A percentile compares a stretch with the other conserved stretches of the same genome.
phyloP scores from a whole-genome alignment of 2,797 vertebrate genomes.

The Sebastes diaconus region DNA sequence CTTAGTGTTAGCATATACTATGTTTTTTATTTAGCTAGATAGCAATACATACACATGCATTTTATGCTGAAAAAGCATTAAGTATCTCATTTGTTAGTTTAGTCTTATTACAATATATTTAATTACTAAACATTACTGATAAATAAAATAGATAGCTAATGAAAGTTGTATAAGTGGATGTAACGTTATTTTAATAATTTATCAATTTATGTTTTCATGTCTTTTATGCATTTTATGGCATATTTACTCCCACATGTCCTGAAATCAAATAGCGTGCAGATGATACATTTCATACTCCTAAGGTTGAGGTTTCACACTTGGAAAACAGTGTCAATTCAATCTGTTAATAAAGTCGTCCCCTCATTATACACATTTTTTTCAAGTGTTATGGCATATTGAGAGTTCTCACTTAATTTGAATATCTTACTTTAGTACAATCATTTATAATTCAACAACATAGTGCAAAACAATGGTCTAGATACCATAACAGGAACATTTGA shows the following conservation, averaged over 20 bases:
- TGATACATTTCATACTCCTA: neutral
- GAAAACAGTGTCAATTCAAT: neutral
- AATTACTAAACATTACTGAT: neutral
- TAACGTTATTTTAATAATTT: neutral
- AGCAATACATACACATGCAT: neutral
- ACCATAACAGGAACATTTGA: neutral
- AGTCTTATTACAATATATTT: neutral
- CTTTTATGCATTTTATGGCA: neutral
- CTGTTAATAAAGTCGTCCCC: no score
- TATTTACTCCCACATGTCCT: neutral
- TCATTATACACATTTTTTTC: neutral
- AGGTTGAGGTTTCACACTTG: neutral
- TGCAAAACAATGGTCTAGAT: neutral
- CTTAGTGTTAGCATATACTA: neutral
- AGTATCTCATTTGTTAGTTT: neutral
- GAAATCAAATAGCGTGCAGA: neutral
- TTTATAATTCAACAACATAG: neutral
- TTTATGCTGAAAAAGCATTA: neutral
- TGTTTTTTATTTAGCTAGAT: neutral
- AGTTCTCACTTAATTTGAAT: neutral
- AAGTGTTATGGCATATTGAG: neutral
- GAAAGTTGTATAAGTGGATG: neutral
- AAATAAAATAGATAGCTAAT: neutral
- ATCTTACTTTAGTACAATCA: neutral
- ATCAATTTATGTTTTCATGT: neutral